phyloP scores from a whole-genome alignment of 2,888 invertebrate species.

The Parochlus steinenii region DNA sequence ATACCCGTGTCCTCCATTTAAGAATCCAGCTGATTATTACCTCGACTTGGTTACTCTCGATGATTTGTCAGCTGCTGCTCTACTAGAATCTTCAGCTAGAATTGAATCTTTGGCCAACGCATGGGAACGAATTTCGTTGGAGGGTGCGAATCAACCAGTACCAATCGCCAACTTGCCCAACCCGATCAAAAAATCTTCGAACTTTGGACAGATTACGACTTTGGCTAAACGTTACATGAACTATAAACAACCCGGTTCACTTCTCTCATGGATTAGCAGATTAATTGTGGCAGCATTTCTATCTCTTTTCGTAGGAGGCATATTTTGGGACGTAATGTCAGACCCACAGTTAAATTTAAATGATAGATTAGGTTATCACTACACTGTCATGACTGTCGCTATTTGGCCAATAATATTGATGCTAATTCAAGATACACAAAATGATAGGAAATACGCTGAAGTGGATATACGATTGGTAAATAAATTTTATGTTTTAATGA shows the following conservation, averaged over 20 bases:
- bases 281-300: slow-evolving; percentile 64
- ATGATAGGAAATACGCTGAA: slow-evolving; percentile 46
- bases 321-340: slow-evolving; percentile 75
- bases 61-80: slow-evolving; percentile 83
- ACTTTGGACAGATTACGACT: slow-evolving; percentile 53
- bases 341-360: slow-evolving; percentile 56
- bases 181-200: slow-evolving; percentile 44
- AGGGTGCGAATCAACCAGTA: slow-evolving; percentile 38
- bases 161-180: slow-evolving; percentile 62
- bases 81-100: slow-evolving; percentile 85
- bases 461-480: slow-evolving; percentile 65
- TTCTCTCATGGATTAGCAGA: slow-evolving; percentile 61
- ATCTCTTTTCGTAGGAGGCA: slow-evolving; percentile 68
- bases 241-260: slow-evolving; percentile 72
- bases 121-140: slow-evolving; percentile 31
- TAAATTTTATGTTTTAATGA: too few relatives aligned
- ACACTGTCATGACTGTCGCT: slow-evolving; percentile 58
- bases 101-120: slow-evolving; percentile 79
- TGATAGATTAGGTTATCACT: slow-evolving; percentile 75
- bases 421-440: slow-evolving; percentile 29
- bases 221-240: slow-evolving; percentile 37
- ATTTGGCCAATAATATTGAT: slow-evolving; percentile 63
- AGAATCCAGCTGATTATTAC: slow-evolving; percentile 94
- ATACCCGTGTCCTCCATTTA: slow-evolving; percentile 90
- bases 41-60: slow-evolving; percentile 86